Evolutionary conservation across 2,797 vertebrate genomes (phyloP), one percentile per base, ranked within the genome.

Genomic region (Muraenolepis orangiensis): DNA sequence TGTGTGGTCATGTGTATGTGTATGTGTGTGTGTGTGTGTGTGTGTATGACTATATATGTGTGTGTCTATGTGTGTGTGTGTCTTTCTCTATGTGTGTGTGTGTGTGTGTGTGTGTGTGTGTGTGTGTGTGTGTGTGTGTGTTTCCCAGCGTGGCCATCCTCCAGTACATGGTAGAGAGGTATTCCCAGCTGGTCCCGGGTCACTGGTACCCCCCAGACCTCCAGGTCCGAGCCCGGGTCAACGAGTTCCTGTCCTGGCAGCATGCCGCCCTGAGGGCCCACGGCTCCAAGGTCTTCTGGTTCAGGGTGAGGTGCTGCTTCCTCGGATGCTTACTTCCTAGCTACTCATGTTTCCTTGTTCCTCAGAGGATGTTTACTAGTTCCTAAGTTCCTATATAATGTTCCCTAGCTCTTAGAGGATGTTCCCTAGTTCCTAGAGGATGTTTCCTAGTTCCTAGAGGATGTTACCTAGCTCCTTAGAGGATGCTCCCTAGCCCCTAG

Each of bases 151-250:
- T 90, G 40, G 96, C 97, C 0, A 98, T 98, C 84, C 93, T 99
- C 76, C 83, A 90, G 73, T 99, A 98, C 87, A 32, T 98, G 84
- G 87, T 40, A 0, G 89, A 93, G 78, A 98, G 96, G 79, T 92
- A 93, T 81, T 86, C 67, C 57, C 57, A 26, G 23, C 57, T 64
- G 0, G 78, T 83, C 34, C 89, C 95, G 0, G 95, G 96, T 20
- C 95, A 98, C 90, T 99, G 97, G 97, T 98, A 95, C 81, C 97
- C 97, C 0, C 91, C 94, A 0, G 95, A 98, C 66, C 84, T 96
- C 82, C 93, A 95, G 80, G 93, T 84, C 4, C 92, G 91, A 1
- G 96, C 96, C 0, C 87, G 84, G 0, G 95, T 96, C 28, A 94
- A 97, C 0, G 96, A 98, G 73, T 98, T 95, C 77, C 89, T 98